phyloP scores from a whole-genome alignment of 2,888 invertebrate genomes.

The Hofmannophila pseudospretella region DNA sequence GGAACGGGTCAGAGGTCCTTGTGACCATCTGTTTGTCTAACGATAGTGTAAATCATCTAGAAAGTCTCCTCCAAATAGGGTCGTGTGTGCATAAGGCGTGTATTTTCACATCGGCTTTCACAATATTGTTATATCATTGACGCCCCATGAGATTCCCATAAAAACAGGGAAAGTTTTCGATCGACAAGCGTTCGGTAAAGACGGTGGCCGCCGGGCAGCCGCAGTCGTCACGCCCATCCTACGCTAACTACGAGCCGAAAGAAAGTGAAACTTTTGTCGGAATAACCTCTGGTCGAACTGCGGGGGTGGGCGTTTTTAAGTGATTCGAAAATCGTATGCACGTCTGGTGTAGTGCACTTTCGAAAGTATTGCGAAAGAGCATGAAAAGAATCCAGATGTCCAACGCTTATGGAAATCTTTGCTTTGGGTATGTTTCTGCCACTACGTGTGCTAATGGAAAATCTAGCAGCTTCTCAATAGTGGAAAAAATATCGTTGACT shows the following conservation, averaged over 20 bases:
- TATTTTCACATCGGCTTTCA: conserved; percentile 36
- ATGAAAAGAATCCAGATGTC: background rate
- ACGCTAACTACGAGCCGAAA: conserved; percentile 43
- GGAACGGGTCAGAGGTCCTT: conserved; percentile 10
- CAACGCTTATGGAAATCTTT: background rate
- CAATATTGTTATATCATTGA: conserved; percentile 50
- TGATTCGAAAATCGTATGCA: conserved; percentile 7
- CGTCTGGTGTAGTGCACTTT: background rate
- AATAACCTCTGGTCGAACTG: conserved; percentile 25
- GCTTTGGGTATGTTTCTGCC: background rate
- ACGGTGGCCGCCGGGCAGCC: conserved; percentile 44
- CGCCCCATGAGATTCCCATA: conserved; percentile 63
- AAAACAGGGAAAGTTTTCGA: conserved; percentile 74
- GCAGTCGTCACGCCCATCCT: conserved; percentile 58
- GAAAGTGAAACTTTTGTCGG: conserved; percentile 65
- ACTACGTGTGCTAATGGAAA: background rate
- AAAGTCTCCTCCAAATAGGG: conserved; percentile 7
- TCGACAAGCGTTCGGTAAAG: conserved; percentile 41
- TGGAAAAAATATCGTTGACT: too few species aligned
- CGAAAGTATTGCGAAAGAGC: background rate
- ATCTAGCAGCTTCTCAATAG: too few species aligned
- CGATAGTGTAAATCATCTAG: conserved; percentile 1
- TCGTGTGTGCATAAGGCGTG: conserved; percentile 23
- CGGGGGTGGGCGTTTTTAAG: conserved; percentile 20
- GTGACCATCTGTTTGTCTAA: conserved; percentile 7